These are phyloP conservation scores for Stratiolaelaps scimitus DNA, from an alignment of 1,140 invertebrate species.

Conservation along the genomic window DNA sequence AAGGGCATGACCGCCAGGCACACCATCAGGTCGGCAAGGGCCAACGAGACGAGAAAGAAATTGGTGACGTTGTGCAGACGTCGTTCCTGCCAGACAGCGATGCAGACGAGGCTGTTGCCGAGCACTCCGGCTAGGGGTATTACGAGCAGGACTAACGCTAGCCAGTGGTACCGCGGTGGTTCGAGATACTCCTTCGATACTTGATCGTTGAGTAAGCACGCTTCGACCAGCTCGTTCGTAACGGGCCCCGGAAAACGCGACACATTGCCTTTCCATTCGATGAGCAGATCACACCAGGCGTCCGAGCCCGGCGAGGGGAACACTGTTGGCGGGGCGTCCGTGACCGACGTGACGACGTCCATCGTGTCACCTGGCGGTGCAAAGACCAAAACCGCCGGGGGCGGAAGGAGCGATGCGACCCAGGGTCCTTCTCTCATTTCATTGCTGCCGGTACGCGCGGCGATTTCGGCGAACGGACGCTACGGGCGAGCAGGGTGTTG, in stretches of 20 bases:
- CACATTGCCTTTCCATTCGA: slow-evolving; percentile 18
- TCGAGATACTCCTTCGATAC: slow-evolving; percentile 20
- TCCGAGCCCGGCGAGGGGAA: slow-evolving; percentile 6
- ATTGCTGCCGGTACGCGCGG: too few relatives aligned
- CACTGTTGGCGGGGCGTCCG: not conserved
- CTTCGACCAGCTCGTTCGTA: slow-evolving; percentile 13
- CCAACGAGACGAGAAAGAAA: slow-evolving; percentile 81
- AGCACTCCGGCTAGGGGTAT: slow-evolving; percentile 67
- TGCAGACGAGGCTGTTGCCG: slow-evolving; percentile 79
- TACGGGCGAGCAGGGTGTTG: too few relatives aligned
- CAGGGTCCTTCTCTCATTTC: too few relatives aligned
- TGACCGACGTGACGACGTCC: too few relatives aligned
- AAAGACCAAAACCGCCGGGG: too few relatives aligned
- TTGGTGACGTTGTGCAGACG: slow-evolving; percentile 83
- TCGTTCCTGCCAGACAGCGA: slow-evolving; percentile 68
- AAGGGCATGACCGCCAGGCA: slow-evolving; percentile 79
- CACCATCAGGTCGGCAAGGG: slow-evolving; percentile 81
- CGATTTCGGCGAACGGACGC: too few relatives aligned
- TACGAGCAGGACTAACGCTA: slow-evolving; percentile 54
- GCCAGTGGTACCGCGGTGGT: slow-evolving; percentile 52
- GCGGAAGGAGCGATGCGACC: too few relatives aligned
- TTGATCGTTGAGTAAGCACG: slow-evolving; percentile 11
- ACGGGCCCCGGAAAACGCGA: not conserved
- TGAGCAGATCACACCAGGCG: slow-evolving; percentile 16
- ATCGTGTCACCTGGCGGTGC: too few relatives aligned